Base-by-base conservation (phyloP, 2,888 invertebrate species). In the Tipula lateralis region DNA sequence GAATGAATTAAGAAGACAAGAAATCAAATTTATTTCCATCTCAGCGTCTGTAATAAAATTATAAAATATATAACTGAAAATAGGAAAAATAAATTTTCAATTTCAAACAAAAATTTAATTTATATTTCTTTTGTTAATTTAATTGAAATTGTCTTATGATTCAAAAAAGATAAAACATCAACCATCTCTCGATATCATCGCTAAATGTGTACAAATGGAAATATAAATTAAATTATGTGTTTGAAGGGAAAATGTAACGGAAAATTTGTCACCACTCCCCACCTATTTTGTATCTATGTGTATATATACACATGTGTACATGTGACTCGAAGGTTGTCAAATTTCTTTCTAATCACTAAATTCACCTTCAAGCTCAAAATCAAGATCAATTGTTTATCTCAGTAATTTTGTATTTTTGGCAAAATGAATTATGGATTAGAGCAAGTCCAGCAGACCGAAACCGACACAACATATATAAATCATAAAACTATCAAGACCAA, bases 1-100 rank as follows among this genome's bases (percentile, higher is more conserved):
- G 66, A 66, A 66, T 66, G 66, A 66, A 66, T 66, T 66, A 66
- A 66, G 66, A 66, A 66, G 66, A 66, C 66, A 66, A 66, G 66
- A 66, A 66, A 66, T 66, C 66, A 66, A 66, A 66, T 66, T 44
- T 66, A 66, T 66, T 66, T 66, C 66, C 24, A 66, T 66, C 66
- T 66, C 24, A 66, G 66, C 24, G 7, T 24, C 13, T 66, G 24
- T 66, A 66, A 66, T 66, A 66, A 24, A 66, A 66, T 66, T 66
- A 66, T 66, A 66, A 66, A 66, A 24, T 66, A n/a, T n/a, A 24
- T 24, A 66, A 66, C 66, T 66, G 66, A 66, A 66, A n/a, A 66
- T n/a, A 66, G 66, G 66, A 66, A 66, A 66, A 66, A 66, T 66
- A 66, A 66, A 66, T 66, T 66, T 66, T 66, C 66, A 66, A 66